phyloP scores from a whole-genome alignment of 2,113 vertebrate genomes.

The Buteo buteo region DNA sequence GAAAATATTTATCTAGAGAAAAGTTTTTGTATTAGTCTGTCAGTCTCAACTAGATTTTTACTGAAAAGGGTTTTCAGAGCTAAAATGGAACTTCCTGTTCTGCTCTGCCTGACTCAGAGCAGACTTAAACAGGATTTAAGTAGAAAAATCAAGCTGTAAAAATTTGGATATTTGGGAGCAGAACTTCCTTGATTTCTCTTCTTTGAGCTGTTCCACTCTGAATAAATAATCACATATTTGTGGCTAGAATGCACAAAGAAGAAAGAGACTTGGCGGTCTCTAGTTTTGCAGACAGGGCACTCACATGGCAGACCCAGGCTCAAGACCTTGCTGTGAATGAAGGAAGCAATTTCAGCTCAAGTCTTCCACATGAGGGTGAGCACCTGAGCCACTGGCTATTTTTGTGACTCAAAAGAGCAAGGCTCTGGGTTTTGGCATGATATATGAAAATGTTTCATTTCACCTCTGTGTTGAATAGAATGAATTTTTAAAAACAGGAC shows the following conservation, averaged over 20 bases:
- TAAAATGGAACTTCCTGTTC: neutral
- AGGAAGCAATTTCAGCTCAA: slow-evolving; percentile 5
- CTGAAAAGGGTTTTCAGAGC: neutral
- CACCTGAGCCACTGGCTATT: slow-evolving; percentile 16
- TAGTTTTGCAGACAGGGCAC: neutral
- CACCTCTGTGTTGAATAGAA: neutral
- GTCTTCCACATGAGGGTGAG: neutral
- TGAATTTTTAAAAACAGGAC: neutral
- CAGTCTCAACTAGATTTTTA: neutral
- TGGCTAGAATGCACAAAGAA: neutral
- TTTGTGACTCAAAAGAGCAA: neutral
- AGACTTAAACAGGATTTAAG: neutral
- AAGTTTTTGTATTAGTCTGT: neutral
- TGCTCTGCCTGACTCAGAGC: neutral
- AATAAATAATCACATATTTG: neutral
- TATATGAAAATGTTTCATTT: neutral
- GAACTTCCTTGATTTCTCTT: neutral
- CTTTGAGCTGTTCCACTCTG: neutral
- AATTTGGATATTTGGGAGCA: neutral
- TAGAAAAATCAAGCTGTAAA: neutral
- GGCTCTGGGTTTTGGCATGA: neutral
- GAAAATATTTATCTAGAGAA: neutral
- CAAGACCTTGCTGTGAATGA: slow-evolving; percentile 16
- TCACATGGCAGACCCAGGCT: neutral
- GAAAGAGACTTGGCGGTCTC: neutral